Evolutionary conservation across 2,797 vertebrate genomes (phyloP).

Genomic region (Gymnoscopelus microlampas): DNA sequence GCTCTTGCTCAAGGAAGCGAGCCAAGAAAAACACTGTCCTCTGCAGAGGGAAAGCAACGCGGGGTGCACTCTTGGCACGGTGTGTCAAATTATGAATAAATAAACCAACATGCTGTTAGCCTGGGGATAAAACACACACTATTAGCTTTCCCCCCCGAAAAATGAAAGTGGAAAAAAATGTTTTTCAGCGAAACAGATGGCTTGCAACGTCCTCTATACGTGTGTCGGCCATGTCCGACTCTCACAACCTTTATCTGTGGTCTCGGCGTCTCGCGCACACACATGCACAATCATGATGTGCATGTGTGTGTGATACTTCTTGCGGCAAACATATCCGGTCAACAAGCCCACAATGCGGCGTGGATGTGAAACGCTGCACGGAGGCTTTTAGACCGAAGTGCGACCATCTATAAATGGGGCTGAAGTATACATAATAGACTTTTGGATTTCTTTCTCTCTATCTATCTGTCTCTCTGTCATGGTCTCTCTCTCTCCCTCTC

Average conservation of each 20-base stretch:
- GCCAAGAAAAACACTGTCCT: conserved; percentile 34
- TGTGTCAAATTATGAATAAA: conserved; percentile 75
- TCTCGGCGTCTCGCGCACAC: conserved; percentile 30
- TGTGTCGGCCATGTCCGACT: conserved; percentile 52
- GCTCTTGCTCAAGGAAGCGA: conserved; percentile 59
- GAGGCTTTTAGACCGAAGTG: no score
- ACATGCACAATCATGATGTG: conserved; percentile 11
- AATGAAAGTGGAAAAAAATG: conserved; percentile 16
- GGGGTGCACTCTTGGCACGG: conserved; percentile 64
- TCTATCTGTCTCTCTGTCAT: background rate
- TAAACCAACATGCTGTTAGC: conserved; percentile 76
- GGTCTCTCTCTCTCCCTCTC: conserved; percentile 18
- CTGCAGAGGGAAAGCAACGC: conserved; percentile 44
- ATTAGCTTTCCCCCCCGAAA: conserved; percentile 37
- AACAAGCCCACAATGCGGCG: no score
- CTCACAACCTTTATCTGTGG: conserved; percentile 49
- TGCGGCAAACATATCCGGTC: no score
- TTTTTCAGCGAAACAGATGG: conserved; percentile 65
- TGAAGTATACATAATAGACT: background rate
- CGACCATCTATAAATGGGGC: no score
- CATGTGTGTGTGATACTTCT: no score
- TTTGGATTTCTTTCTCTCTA: background rate
- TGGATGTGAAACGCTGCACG: no score
- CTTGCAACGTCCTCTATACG: conserved; percentile 49
- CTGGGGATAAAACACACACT: conserved; percentile 68